Evolutionary conservation across 2,797 vertebrate species (phyloP), one percentile per base, ranked within the genome.

Genomic region (Lates japonicus): DNA sequence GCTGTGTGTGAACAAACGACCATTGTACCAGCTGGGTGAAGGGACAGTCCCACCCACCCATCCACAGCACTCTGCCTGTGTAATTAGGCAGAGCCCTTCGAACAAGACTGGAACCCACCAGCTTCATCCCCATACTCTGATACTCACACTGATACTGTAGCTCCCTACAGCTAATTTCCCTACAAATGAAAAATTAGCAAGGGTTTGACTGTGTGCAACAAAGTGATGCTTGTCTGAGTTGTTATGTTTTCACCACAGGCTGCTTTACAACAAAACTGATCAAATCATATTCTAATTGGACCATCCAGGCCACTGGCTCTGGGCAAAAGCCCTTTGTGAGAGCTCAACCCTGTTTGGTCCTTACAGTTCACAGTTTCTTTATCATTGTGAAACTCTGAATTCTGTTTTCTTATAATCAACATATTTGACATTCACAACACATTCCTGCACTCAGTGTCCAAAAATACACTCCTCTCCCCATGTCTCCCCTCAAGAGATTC

Each of bases 1-100:
- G 62, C n/a, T 90, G 61, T 74, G 63, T 74, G 52, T 52, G 60
- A 88, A 95, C 93, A 94, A 89, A 74, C 74, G 55, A 67, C 73
- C 77, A 77, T 92, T 94, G 91, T 95, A 58, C n/a, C 7, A 42
- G 48, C 35, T 13, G 55, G 84, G 71, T 37, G 80, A 69, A 70
- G 37, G 77, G 57, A 35, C 77, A 55, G 71, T 70, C 49, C 55
- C 85, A 67, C 22, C 66, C 54, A 3, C 51, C 70, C 69, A 35
- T 77, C 59, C 58, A 74, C 77, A 74, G 17, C 77, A 70, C 67
- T 7, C 67, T 49, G 61, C 57, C 48, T 60, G 61, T 74, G 35
- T 41, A 52, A 80, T 72, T 19, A 59, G 70, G 29, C 57, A 65
- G 61, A n/a, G 48, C 48, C 58, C 13, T 22, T 63, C 73, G 33